A percentile compares a stretch with the other conserved stretches of the same genome.
phyloP scores from a whole-genome alignment of 2,888 invertebrate species.

The Adelognathus sp. region DNA sequence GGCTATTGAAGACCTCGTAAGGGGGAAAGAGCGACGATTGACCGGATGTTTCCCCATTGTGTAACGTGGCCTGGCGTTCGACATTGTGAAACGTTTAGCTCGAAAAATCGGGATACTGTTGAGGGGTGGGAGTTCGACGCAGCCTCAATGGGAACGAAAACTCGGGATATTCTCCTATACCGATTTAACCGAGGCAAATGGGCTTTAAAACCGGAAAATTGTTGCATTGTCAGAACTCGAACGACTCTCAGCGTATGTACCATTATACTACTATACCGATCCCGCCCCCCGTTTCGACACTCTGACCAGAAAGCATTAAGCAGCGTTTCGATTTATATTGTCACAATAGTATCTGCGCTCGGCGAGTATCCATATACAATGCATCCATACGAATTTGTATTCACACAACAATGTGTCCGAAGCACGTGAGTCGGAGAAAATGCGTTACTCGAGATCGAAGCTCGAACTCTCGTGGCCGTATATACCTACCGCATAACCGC shows the following conservation, averaged over 20 bases:
- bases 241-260: slow-evolving; percentile 38
- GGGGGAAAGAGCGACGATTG: slow-evolving; percentile 76
- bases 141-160: slow-evolving; percentile 17
- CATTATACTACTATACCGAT: not conserved
- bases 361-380: slow-evolving; percentile 1
- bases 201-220: slow-evolving; percentile 74
- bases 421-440: slow-evolving; percentile 23
- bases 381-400: not conserved
- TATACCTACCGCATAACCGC: slow-evolving; percentile 42
- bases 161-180: slow-evolving; percentile 32
- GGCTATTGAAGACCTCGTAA: slow-evolving; percentile 48
- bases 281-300: slow-evolving; percentile 39
- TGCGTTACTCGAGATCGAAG: not conserved
- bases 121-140: slow-evolving; percentile 11
- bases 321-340: slow-evolving; percentile 28
- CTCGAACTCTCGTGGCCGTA: not conserved
- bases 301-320: slow-evolving; percentile 27
- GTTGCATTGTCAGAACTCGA: slow-evolving; percentile 66
- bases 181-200: slow-evolving; percentile 71
- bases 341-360: slow-evolving; percentile 44
- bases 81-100: slow-evolving; percentile 72
- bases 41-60: slow-evolving; percentile 80
- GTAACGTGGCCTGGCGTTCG: slow-evolving; percentile 56
- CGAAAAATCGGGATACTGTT: slow-evolving; percentile 62
- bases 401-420: slow-evolving; percentile 18